Percentiles rank a stretch among this genome's conserved stretches.
Evolutionary conservation across 2,797 vertebrate species (phyloP).

Genomic region (Cynodonichthys magdalenae): DNA sequence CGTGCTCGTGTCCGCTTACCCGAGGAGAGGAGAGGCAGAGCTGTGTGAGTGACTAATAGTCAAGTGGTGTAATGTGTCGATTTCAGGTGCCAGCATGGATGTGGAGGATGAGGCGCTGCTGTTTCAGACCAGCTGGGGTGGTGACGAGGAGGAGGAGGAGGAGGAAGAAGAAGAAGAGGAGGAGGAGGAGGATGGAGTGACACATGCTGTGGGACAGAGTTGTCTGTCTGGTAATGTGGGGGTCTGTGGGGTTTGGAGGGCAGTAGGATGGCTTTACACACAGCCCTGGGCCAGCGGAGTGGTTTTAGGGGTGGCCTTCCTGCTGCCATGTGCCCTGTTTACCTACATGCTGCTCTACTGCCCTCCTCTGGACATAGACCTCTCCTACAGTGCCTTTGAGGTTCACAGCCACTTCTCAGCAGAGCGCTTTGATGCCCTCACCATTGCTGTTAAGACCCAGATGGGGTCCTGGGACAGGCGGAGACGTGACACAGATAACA

Average conservation of each 20-base stretch:
- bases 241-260: slow-evolving; percentile 85
- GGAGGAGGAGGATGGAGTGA: slow-evolving; percentile 48
- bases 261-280: slow-evolving; percentile 91
- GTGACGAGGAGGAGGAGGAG: slow-evolving; percentile 80
- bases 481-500: slow-evolving; percentile 86
- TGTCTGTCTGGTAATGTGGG: slow-evolving; percentile 46
- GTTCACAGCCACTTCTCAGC: slow-evolving; percentile 96
- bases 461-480: slow-evolving; percentile 94
- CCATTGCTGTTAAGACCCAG: slow-evolving; percentile 93
- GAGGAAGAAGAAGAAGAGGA: slow-evolving; percentile 76
- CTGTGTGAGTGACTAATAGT: slow-evolving; percentile 42
- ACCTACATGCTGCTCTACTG: slow-evolving; percentile 93
- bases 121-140: slow-evolving; percentile 86
- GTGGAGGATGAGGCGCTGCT: slow-evolving; percentile 90
- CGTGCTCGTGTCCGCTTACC: slow-evolving; percentile 32
- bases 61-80: slow-evolving; percentile 47
- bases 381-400: slow-evolving; percentile 98
- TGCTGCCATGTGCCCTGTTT: slow-evolving; percentile 88
- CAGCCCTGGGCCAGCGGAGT: slow-evolving; percentile 86
- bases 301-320: slow-evolving; percentile 86
- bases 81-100: slow-evolving; percentile 84
- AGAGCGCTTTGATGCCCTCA: slow-evolving; percentile 91
- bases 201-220: slow-evolving; percentile 64
- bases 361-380: slow-evolving; percentile 95
- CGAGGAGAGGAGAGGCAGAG: slow-evolving; percentile 7